Evolutionary conservation across 2,888 invertebrate species (phyloP).

Genomic region (Xanthia icteritia): DNA sequence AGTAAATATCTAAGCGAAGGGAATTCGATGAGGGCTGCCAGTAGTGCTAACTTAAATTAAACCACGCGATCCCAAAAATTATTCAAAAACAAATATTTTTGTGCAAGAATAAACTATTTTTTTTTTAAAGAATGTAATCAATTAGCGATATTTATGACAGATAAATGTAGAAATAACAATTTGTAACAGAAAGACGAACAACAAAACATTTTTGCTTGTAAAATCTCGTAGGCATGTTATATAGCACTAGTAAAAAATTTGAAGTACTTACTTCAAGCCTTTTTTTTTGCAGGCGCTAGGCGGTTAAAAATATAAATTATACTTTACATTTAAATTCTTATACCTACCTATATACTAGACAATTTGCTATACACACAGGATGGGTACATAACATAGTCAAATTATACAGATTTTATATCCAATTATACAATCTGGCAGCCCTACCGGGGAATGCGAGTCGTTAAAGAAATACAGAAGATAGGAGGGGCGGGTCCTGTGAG

Average conservation of each 20-base stretch:
- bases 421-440: background rate
- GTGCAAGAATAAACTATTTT: too few relatives aligned
- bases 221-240: background rate
- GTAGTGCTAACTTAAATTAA: background rate
- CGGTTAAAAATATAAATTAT: background rate
- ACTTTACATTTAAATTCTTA: background rate
- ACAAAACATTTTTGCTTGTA: background rate
- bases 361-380: background rate
- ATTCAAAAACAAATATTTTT: background rate
- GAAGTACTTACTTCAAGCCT: background rate
- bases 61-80: too few relatives aligned
- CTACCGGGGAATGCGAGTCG: background rate
- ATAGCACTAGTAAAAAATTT: background rate
- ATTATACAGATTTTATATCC: background rate
- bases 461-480: conserved; percentile 20
- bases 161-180: too few relatives aligned
- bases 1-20: conserved; percentile 32
- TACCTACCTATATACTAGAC: background rate
- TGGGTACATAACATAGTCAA: too few relatives aligned
- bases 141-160: too few relatives aligned
- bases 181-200: too few relatives aligned
- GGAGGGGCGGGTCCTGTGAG: background rate
- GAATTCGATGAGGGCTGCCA: background rate
- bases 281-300: too few relatives aligned
- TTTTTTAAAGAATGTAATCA: too few relatives aligned